These are phyloP conservation scores for Mycteria americana DNA, from an alignment of 2,797 vertebrate species.

Conservation along the genomic window DNA sequence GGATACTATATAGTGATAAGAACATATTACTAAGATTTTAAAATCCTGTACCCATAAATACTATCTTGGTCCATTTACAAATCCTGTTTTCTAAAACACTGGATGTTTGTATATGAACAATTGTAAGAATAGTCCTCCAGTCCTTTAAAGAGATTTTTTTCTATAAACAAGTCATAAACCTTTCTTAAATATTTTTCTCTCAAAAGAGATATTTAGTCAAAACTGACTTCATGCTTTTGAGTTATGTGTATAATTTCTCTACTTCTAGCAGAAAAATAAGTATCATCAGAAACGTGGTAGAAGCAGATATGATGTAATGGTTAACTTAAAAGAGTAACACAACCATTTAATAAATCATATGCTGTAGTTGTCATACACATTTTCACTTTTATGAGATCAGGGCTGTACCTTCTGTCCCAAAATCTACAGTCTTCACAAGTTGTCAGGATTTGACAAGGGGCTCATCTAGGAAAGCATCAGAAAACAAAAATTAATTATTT, in stretches of 20 bases:
- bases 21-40: not conserved
- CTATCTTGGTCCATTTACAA: not conserved
- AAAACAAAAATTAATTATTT: not conserved
- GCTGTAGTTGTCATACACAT: constrained; percentile 23
- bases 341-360: constrained; percentile 16
- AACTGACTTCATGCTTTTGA: not conserved
- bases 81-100: not conserved
- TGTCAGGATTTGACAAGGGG: constrained; percentile 22
- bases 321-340: not conserved
- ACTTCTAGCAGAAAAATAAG: not conserved
- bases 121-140: not conserved
- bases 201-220: not conserved
- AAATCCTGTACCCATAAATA: not conserved
- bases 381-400: constrained; percentile 37
- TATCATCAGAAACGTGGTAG: not conserved
- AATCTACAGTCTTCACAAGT: constrained; percentile 14
- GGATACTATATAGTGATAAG: not conserved
- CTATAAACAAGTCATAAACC: not conserved
- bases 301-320: not conserved
- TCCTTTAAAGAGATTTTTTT: not conserved
- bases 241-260: not conserved
- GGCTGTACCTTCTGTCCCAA: not conserved
- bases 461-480: not conserved
- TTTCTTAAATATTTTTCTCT: not conserved
- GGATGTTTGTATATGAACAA: not conserved